Percentiles rank a stretch among this genome's conserved stretches.
These are phyloP conservation scores for Macroramphosus scolopax DNA, from an alignment of 2,797 vertebrate genomes.

Conservation along the genomic window DNA sequence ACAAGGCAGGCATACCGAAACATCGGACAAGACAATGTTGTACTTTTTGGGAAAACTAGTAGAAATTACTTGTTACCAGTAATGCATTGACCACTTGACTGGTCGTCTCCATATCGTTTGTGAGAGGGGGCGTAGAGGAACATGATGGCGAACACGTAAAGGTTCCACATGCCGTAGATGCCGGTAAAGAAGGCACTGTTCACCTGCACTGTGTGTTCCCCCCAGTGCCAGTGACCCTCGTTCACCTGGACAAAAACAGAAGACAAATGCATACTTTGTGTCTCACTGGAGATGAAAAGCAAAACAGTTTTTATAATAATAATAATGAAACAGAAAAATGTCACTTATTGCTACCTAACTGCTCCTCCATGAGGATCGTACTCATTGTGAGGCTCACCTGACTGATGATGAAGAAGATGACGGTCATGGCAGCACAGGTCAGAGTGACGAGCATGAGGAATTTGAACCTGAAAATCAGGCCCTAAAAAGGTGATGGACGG, in stretches of 20 bases:
- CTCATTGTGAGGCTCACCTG: slow-evolving; percentile 77
- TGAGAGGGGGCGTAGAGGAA: slow-evolving; percentile 97
- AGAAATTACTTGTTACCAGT: slow-evolving; percentile 52
- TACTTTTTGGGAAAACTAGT: too few species aligned
- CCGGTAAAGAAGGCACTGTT: slow-evolving; percentile 98
- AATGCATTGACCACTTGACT: slow-evolving; percentile 84
- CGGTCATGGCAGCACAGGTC: slow-evolving; percentile 93
- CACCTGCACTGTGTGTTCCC: slow-evolving; percentile 85
- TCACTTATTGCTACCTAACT: too few species aligned
- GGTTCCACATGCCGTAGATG: slow-evolving; percentile 99
- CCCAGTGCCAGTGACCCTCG: slow-evolving; percentile 96
- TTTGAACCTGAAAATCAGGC: slow-evolving; percentile 96
- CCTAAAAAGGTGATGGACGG: slow-evolving; percentile 71
- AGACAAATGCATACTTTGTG: neutral
- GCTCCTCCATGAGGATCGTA: neutral
- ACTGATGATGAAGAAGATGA: slow-evolving; percentile 97
- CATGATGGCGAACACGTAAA: slow-evolving; percentile 97
- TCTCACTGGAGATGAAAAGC: neutral
- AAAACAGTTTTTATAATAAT: too few species aligned
- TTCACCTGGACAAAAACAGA: slow-evolving; percentile 81
- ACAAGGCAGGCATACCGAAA: too few species aligned
- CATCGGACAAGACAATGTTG: too few species aligned
- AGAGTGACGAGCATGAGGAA: slow-evolving; percentile 97
- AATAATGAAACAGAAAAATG: too few species aligned
- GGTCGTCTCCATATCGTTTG: slow-evolving; percentile 93